Evolutionary conservation across 2,888 invertebrate genomes (phyloP).

Genomic region (Cheilosia vulpina): DNA sequence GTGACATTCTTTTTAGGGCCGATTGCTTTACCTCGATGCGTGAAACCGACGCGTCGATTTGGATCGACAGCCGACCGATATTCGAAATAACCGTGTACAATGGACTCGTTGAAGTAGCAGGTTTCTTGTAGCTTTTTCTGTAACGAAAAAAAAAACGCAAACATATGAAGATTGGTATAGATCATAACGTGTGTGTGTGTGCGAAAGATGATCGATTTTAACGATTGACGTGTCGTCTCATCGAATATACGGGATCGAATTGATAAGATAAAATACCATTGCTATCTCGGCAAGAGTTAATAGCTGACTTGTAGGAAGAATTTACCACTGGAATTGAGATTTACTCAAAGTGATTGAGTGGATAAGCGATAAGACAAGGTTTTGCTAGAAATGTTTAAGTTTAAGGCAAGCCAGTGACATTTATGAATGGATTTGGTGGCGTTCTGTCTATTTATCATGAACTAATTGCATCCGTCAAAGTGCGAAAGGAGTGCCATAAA

Average conservation of each 20-base stretch:
- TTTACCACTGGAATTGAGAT: slow-evolving; percentile 22
- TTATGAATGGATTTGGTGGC: neutral
- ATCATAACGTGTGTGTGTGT: neutral
- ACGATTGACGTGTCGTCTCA: slow-evolving; percentile 7
- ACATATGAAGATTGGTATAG: neutral
- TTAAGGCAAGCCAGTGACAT: neutral
- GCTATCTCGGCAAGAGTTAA: slow-evolving; percentile 9
- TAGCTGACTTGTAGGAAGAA: neutral
- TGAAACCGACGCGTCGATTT: slow-evolving; percentile 83
- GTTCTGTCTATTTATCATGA: no score
- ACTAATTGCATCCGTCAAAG: no score
- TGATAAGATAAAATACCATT: slow-evolving; percentile 62
- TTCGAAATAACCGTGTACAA: slow-evolving; percentile 83
- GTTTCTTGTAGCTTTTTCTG: slow-evolving; percentile 82
- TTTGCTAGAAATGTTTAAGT: neutral
- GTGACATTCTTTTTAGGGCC: slow-evolving; percentile 82
- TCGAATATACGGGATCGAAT: slow-evolving; percentile 16
- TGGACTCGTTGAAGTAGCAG: slow-evolving; percentile 83
- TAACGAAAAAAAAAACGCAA: slow-evolving; percentile 48
- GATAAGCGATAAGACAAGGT: slow-evolving; percentile 19
- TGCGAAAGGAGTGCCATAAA: no score
- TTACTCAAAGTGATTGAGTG: slow-evolving; percentile 28
- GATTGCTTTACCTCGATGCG: slow-evolving; percentile 83
- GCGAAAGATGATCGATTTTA: slow-evolving; percentile 16
- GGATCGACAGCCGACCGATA: slow-evolving; percentile 82